A percentile compares a stretch with the other conserved stretches of the same genome.
Evolutionary conservation across 92 coral and sea anemone genomes (phyloP).

Genomic region (Actinostola sp.): DNA sequence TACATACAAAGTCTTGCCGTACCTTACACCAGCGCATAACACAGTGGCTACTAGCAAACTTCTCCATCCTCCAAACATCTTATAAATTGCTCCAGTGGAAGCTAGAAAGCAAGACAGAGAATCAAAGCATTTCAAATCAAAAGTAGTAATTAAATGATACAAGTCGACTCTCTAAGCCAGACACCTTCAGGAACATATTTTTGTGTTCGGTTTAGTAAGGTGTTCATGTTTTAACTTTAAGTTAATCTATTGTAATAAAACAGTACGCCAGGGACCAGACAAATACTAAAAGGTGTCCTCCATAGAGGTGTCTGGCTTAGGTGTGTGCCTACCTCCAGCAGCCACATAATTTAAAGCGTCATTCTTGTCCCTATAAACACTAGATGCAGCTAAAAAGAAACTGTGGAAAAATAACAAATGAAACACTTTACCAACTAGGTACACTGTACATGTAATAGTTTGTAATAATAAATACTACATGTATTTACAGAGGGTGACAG

Average conservation of each 20-base stretch:
- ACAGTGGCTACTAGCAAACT: constrained; percentile 70
- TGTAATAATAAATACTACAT: no score
- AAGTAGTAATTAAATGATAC: no score
- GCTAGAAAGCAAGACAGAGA: constrained; percentile 33
- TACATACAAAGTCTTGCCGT: no score
- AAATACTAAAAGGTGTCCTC: no score
- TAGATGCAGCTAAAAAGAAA: constrained; percentile 58
- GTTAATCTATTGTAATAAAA: background rate
- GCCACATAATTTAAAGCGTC: constrained; percentile 89
- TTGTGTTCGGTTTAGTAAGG: no score
- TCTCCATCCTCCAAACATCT: constrained; percentile 91
- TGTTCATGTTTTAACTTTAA: no score
- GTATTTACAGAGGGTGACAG: no score
- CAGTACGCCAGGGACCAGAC: no score
- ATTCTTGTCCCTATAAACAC: constrained; percentile 80
- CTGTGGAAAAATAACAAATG: constrained; percentile 24
- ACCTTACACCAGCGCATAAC: constrained; percentile 86
- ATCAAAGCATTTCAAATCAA: background rate
- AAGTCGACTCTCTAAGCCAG: no score
- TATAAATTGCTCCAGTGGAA: constrained; percentile 88
- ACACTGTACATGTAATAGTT: background rate
- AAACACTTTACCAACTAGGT: background rate
- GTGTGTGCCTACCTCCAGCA: constrained; percentile 80
- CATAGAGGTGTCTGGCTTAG: no score
- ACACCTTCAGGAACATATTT: no score